Evolutionary conservation across 2,888 invertebrate species (phyloP).

Genomic region (Yponomeuta cagnagella): DNA sequence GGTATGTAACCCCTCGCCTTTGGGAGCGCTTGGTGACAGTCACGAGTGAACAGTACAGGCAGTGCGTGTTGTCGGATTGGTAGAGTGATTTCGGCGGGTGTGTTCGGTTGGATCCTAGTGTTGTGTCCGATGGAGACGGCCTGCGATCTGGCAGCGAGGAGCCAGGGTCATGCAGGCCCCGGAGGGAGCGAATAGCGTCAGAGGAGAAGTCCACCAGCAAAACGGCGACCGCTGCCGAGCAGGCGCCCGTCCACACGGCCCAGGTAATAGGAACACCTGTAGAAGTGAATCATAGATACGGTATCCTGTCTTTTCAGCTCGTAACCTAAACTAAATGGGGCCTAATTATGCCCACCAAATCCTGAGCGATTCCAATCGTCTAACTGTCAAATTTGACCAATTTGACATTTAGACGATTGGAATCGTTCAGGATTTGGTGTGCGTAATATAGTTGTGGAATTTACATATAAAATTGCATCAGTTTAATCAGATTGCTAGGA

Average conservation of each 20-base stretch:
- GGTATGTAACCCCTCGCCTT: slow-evolving; percentile 32
- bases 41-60: slow-evolving; percentile 35
- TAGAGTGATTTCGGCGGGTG: slow-evolving; percentile 1
- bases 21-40: slow-evolving; percentile 49
- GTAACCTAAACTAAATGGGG: no score
- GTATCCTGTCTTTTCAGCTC: slow-evolving; percentile 17
- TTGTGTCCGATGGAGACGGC: slow-evolving; percentile 45
- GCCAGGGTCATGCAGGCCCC: slow-evolving; percentile 59
- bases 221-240: slow-evolving; percentile 59
- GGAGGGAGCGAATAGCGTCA: slow-evolving; percentile 54
- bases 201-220: slow-evolving; percentile 48
- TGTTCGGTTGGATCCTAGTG: not conserved
- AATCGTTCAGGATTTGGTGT: no score
- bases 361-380: no score
- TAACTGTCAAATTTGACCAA: no score
- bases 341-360: no score
- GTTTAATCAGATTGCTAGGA: no score
- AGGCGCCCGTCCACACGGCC: slow-evolving; percentile 57
- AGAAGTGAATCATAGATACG: slow-evolving; percentile 21
- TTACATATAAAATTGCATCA: not conserved
- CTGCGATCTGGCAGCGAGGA: slow-evolving; percentile 27
- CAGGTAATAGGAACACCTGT: slow-evolving; percentile 36
- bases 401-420: no score
- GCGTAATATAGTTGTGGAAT: not conserved
- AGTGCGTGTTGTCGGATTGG: slow-evolving; percentile 44